phyloP scores from a whole-genome alignment of 2,888 invertebrate genomes.

The Drosophila kokeensis region DNA sequence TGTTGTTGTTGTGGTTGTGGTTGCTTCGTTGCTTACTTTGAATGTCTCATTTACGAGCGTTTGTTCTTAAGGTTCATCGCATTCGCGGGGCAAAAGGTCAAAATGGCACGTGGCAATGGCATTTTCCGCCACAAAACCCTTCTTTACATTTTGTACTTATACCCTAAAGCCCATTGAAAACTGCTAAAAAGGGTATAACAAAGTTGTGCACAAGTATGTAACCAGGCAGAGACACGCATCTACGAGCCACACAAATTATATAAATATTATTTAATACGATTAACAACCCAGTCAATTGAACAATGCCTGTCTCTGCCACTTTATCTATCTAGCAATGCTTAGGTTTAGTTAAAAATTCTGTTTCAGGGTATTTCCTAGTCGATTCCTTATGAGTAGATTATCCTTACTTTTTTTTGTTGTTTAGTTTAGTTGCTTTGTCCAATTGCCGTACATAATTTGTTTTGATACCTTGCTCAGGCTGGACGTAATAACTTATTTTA shows the following conservation, averaged over 20 bases:
- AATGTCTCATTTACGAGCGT: slow-evolving; percentile 71
- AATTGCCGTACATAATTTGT: slow-evolving; percentile 32
- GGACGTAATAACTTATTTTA: slow-evolving; percentile 17
- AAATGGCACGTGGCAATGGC: slow-evolving; percentile 58
- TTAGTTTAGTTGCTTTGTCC: neutral
- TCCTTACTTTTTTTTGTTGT: neutral
- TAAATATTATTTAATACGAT: neutral
- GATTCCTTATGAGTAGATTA: neutral
- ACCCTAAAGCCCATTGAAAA: neutral
- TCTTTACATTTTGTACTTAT: neutral
- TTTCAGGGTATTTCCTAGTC: neutral
- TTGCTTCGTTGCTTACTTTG: slow-evolving; percentile 42
- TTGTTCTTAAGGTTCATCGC: slow-evolving; percentile 71
- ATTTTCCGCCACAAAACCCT: slow-evolving; percentile 28
- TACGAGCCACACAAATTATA: neutral
- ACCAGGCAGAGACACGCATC: neutral
- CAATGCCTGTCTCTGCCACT: neutral
- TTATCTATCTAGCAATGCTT: neutral
- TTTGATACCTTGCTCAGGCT: neutral
- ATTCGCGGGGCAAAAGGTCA: slow-evolving; percentile 53
- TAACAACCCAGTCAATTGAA: neutral
- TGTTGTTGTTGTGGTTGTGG: slow-evolving; percentile 31
- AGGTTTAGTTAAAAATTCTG: neutral
- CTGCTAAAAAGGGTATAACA: neutral
- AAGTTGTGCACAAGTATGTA: neutral